Percentiles rank a stretch among this genome's conserved stretches.
Evolutionary conservation across 2,797 vertebrate genomes (phyloP).

Genomic region (Pteronotus mesoamericanus): DNA sequence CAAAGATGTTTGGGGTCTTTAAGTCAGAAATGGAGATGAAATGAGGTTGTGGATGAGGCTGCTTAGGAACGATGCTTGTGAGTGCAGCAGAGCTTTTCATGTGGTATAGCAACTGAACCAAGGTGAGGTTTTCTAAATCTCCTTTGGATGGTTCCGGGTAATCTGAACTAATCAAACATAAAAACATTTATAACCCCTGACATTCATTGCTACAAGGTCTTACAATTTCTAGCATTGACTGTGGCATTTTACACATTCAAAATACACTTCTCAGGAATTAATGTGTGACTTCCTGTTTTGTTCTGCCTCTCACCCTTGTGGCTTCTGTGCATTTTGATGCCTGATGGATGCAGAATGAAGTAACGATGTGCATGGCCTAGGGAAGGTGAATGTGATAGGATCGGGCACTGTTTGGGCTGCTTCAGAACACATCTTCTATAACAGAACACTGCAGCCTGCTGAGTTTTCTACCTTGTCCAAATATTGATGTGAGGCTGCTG

Average conservation of each 20-base stretch:
- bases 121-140: neutral
- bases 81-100: neutral
- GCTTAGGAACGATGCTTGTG: neutral
- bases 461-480: neutral
- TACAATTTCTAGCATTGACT: neutral
- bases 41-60: neutral
- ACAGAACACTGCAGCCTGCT: neutral
- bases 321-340: neutral
- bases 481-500: fast-evolving
- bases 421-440: neutral
- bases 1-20: neutral
- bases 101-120: neutral
- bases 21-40: neutral
- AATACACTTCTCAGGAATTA: neutral
- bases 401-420: neutral
- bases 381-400: neutral
- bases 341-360: neutral
- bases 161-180: neutral
- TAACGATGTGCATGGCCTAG: neutral
- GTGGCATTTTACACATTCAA: neutral
- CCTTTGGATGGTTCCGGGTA: neutral
- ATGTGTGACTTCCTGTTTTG: neutral
- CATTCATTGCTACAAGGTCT: neutral
- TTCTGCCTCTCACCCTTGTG: neutral
- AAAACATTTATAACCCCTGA: neutral